phyloP scores from a whole-genome alignment of 1,140 invertebrate species.

The Drosophila ogumai region DNA sequence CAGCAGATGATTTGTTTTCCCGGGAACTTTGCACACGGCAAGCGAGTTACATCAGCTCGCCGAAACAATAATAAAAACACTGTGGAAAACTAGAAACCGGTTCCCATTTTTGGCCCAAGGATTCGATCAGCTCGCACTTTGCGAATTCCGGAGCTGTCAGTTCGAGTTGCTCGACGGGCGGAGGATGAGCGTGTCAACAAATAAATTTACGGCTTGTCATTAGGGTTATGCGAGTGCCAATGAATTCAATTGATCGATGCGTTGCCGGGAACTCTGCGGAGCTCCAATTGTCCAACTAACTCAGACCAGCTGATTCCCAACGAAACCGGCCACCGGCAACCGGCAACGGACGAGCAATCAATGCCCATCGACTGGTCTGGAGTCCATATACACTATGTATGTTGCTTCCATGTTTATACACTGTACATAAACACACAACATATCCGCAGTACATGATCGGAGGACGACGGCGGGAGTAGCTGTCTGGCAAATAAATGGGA shows the following conservation, averaged over 20 bases:
- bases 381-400: conserved; percentile 14
- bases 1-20: conserved; percentile 56
- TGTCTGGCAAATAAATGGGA: conserved; percentile 32
- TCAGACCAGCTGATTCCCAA: conserved; percentile 75
- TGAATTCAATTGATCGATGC: conserved; percentile 68
- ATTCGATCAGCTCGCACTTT: conserved; percentile 30
- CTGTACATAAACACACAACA: conserved; percentile 22
- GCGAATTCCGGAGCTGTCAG: conserved; percentile 34
- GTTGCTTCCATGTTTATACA: conserved; percentile 12
- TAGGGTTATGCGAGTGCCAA: conserved; percentile 35
- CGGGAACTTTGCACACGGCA: conserved; percentile 57
- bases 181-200: conserved; percentile 58
- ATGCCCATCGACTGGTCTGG: conserved; percentile 35
- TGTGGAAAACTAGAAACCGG: conserved; percentile 27
- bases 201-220: conserved; percentile 64
- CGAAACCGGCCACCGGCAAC: conserved; percentile 59
- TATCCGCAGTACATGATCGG: conserved; percentile 1
- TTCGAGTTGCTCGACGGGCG: background rate
- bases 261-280: conserved; percentile 21
- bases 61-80: conserved; percentile 31
- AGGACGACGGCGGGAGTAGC: background rate
- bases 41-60: conserved; percentile 53
- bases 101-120: conserved; percentile 38
- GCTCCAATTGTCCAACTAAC: conserved; percentile 67
- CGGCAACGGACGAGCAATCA: conserved; percentile 49